Conservation (phyloP, 2,797 vertebrate genomes). For the Chelon auratus region DNA sequence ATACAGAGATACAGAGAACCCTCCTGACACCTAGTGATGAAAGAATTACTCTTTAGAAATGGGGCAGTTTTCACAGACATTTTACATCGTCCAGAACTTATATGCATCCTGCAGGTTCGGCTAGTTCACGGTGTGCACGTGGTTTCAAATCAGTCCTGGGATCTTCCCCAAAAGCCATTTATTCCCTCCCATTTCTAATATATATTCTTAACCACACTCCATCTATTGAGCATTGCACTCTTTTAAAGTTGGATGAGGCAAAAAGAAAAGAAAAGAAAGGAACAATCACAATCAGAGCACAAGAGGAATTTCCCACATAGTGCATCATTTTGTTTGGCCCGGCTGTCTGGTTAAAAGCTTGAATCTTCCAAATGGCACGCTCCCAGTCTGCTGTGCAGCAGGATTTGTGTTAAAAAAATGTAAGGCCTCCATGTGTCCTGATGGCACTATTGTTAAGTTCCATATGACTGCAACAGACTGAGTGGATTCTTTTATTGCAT, state of each 20-base stretch:
- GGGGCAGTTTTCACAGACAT: constrained; percentile 4
- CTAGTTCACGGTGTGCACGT: neutral
- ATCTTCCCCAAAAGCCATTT: neutral
- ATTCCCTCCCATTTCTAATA: neutral
- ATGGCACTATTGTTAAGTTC: neutral
- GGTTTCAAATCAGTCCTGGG: constrained; percentile 11
- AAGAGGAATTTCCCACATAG: neutral
- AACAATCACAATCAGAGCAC: neutral
- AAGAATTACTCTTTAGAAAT: neutral
- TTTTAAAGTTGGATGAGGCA: neutral
- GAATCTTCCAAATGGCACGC: constrained; percentile 9
- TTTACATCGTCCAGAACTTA: neutral
- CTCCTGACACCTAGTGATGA: neutral
- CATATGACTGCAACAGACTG: neutral
- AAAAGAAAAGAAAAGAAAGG: neutral
- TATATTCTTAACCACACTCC: constrained; percentile 1
- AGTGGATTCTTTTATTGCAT: neutral
- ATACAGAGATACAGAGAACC: neutral
- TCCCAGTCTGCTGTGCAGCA: neutral
- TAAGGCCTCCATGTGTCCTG: constrained; percentile 9
- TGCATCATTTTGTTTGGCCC: neutral
- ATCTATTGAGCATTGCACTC: constrained; percentile 5
- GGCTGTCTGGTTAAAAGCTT: neutral
- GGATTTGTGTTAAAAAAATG: neutral
- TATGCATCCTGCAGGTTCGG: neutral